Conservation (phyloP, 2,888 invertebrate genomes). For the Drosophila barbarae region DNA sequence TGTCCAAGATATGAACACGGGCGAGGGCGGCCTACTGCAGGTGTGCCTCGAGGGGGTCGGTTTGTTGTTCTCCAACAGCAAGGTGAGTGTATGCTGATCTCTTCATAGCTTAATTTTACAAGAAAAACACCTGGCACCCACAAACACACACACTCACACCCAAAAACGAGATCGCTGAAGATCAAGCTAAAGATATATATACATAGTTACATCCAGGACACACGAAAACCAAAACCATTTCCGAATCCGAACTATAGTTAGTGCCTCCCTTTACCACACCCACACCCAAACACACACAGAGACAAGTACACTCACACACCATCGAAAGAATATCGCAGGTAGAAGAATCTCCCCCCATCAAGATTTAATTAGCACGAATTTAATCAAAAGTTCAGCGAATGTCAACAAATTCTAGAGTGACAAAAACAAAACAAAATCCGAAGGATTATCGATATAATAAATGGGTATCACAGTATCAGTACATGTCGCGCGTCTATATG, state of each 20-base stretch:
- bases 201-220: conserved; percentile 20
- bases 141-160: conserved; percentile 13
- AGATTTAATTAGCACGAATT: not conserved
- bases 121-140: conserved; percentile 16
- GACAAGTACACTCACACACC: not conserved
- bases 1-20: conserved; percentile 97
- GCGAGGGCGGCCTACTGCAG: conserved; percentile 97
- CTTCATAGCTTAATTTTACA: not conserved
- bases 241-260: conserved; percentile 2
- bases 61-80: conserved; percentile 98
- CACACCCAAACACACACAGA: not conserved
- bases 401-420: not conserved
- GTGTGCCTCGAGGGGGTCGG: conserved; percentile 99
- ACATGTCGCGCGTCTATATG: conserved; percentile 17
- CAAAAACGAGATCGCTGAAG: conserved; percentile 12
- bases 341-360: not conserved
- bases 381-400: not conserved
- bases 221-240: conserved; percentile 11
- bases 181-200: conserved; percentile 13
- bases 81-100: conserved; percentile 85
- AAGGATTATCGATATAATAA: conserved; percentile 1
- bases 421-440: not conserved
- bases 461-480: conserved; percentile 3
- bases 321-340: not conserved
- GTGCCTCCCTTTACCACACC: not conserved